Evolutionary conservation across 2,888 invertebrate species (phyloP), one percentile per base, ranked within the genome.

Genomic region (Anarsia innoxiella): DNA sequence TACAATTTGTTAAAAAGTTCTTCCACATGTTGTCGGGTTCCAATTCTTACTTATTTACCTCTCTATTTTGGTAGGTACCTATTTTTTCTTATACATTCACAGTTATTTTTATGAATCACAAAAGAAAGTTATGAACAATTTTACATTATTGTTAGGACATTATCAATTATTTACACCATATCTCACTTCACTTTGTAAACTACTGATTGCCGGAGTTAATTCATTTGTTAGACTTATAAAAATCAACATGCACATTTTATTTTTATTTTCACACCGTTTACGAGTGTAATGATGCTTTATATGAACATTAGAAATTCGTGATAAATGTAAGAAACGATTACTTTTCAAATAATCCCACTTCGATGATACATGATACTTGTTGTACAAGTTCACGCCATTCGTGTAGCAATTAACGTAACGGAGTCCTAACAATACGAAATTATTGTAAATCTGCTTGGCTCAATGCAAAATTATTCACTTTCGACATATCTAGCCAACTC

Each of bases 81-180:
- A 19, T 3, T 19, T 19, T 19, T 6, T 6, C 6, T 19, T 19
- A 6, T 5, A 6, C 19, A 19, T 19, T 32, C 38, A 37, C 30
- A 15, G 19, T 33, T 15, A 39, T 30, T 40, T 36, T 23, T 38
- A 13, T 36, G 19, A 33, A 35, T 29, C 23, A 50, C 46, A 55
- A 53, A 53, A 64, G 68, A 68, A 67, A 68, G 64, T 48, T 56
- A 53, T 45, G 49, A 51, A 53, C 51, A 52, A 46, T 52, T 51
- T 37, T 30, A 44, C 39, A 46, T 51, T 50, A 54, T 52, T 53
- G 26, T 51, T 53, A 51, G 48, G 53, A 56, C 40, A 66, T 69
- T 67, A 68, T 39, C 69, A 48, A 69, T 70, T 70, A 66, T 70
- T 55, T 62, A 63, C 68, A 67, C 58, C 41, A 54, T 51, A 58